Percentiles rank a stretch among this genome's conserved stretches.
Evolutionary conservation across 2,113 vertebrate species (phyloP).

Genomic region (Laticauda colubrina): DNA sequence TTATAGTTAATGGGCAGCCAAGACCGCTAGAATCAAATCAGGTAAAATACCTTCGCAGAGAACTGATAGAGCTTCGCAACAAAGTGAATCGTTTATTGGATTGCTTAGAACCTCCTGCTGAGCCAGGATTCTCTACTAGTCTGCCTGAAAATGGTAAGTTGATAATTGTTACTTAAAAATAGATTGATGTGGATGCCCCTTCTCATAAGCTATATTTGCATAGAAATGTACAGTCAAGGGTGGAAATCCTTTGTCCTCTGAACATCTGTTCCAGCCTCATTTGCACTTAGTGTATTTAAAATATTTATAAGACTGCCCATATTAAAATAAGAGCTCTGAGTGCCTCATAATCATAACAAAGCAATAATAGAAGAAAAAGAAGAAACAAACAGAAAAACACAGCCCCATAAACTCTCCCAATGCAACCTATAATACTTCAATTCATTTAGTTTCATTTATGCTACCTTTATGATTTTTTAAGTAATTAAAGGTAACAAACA

Average conservation of each 20-base stretch:
- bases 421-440: background rate
- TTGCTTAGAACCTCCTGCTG: conserved; percentile 89
- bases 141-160: conserved; percentile 83
- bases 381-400: background rate
- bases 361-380: background rate
- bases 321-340: background rate
- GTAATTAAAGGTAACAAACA: background rate
- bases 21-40: conserved; percentile 96
- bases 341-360: background rate
- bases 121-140: conserved; percentile 80
- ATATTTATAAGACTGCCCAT: background rate
- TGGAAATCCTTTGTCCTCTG: background rate
- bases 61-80: conserved; percentile 96
- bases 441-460: background rate
- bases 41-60: conserved; percentile 93
- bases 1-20: conserved; percentile 93
- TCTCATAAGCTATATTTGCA: background rate
- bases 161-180: background rate
- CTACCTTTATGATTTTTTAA: background rate
- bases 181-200: background rate
- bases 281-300: background rate
- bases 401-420: background rate
- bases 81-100: conserved; percentile 96
- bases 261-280: background rate
- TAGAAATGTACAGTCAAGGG: background rate